Base-by-base conservation (phyloP, 1,140 invertebrate species). In the Polyergus mexicanus region DNA sequence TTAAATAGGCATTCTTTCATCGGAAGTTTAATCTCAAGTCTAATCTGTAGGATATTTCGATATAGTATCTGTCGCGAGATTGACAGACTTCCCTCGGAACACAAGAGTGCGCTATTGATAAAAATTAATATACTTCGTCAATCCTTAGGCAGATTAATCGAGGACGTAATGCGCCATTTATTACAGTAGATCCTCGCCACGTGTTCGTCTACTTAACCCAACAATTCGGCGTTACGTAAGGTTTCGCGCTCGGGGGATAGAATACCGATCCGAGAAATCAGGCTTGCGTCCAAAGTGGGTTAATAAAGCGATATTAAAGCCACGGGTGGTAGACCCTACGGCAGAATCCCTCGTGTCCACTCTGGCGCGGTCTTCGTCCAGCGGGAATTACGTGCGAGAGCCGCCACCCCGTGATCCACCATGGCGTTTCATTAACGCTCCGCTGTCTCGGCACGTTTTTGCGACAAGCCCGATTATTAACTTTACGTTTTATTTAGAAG, bases 241-340 rank as follows among this genome's bases (percentile, higher is more conserved):
- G 51, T 66, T 68, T 68, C 60, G 16, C 38, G 38, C 3, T 68
- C 63, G n/a, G 28, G 44, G 63, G 16, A 44, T 54, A 71, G 72
- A 68, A 90, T 88, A 83, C 44, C 51, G 35, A 58, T 0, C 47
- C 47, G 83, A 65, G 60, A 80, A 63, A 56, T 47, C 60, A 56
- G 47, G 76, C 44, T 38, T 62, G 71, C 85, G 88, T 74, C 63
- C 89, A 90, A 91, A 94, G 92, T 94, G 91, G 93, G 92, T 93
- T 94, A 94, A 94, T 94, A 94, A 94, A 93, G 91, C 92, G 93
- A 94, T 94, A 94, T 94, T 94, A 94, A 94, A 94, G 89, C 91
- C 92, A 88, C 90, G 86, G 93, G 94, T 92, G 92, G 93, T 86
- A 76, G 69, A 77, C 80, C 75, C 74, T 66, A 63, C 8, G 83